phyloP scores from a whole-genome alignment of 92 coral and sea anemone genomes.

The Phenganax stokvisi region DNA sequence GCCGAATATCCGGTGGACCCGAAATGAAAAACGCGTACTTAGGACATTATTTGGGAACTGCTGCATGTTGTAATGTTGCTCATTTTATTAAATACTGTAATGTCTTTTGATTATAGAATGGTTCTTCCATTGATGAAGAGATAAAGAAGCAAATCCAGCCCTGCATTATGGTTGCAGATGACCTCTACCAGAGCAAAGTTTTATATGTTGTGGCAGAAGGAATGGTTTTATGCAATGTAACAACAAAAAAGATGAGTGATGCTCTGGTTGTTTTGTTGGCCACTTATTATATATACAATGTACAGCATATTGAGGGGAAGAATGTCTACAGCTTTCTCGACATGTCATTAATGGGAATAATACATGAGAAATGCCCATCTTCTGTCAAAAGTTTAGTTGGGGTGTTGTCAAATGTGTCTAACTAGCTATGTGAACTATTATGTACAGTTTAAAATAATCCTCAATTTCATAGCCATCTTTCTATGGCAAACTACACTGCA shows the following conservation, averaged over 20 bases:
- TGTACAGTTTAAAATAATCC: too few species aligned
- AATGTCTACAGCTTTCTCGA: conserved; percentile 37
- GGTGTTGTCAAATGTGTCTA: background rate
- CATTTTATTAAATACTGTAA: too few species aligned
- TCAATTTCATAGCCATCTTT: too few species aligned
- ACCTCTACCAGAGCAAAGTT: conserved; percentile 8
- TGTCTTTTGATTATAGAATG: too few species aligned
- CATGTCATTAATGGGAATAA: conserved; percentile 36
- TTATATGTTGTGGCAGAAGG: conserved; percentile 45
- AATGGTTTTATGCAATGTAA: background rate
- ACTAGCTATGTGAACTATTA: too few species aligned
- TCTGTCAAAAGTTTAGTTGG: conserved; percentile 36
- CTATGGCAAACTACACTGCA: too few species aligned
- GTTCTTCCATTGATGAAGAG: conserved; percentile 16
- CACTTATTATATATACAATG: conserved; percentile 8
- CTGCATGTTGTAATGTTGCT: too few species aligned
- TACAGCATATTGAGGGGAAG: conserved; percentile 11
- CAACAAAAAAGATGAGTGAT: conserved; percentile 22
- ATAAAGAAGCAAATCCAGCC: conserved; percentile 17
- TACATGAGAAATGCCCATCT: conserved; percentile 21
- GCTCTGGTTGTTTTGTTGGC: conserved; percentile 24
- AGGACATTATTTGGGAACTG: too few species aligned
- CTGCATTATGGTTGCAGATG: background rate
- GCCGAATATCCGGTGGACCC: too few species aligned
- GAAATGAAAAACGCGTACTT: too few species aligned